phyloP scores from a whole-genome alignment of 1,140 invertebrate species.

The Drosophila novamexicana region DNA sequence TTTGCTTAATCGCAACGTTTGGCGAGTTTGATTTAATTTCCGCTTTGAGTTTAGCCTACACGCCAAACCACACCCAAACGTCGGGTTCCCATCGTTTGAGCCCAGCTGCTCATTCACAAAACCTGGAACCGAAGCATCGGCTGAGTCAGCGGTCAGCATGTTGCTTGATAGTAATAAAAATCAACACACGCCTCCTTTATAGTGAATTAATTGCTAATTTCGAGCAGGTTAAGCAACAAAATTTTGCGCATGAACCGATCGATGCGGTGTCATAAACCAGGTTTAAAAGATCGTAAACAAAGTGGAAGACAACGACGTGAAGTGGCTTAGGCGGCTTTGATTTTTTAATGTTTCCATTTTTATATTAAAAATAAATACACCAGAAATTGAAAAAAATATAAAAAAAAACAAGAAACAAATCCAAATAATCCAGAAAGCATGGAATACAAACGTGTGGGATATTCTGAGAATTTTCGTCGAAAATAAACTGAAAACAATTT shows the following conservation, averaged over 20 bases:
- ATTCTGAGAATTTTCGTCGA: constrained; percentile 61
- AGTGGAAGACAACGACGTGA: constrained; percentile 10
- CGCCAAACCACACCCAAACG: constrained; percentile 29
- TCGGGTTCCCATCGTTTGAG: constrained; percentile 1
- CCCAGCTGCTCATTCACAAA: constrained; percentile 37
- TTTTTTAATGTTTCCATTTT: constrained; percentile 45
- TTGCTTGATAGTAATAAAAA: constrained; percentile 41
- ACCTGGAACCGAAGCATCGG: background rate
- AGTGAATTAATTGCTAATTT: constrained; percentile 76
- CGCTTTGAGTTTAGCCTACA: constrained; percentile 26
- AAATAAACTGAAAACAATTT: constrained; percentile 24
- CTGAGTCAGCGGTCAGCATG: constrained; percentile 42
- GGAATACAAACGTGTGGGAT: constrained; percentile 32
- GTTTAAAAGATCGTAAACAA: constrained; percentile 75
- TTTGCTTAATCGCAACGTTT: background rate
- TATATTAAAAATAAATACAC: constrained; percentile 57
- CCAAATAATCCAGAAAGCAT: constrained; percentile 49
- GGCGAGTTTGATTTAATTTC: constrained; percentile 29
- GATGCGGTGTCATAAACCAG: constrained; percentile 72
- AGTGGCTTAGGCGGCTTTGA: constrained; percentile 25
- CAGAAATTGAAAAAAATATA: constrained; percentile 49
- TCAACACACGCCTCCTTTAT: constrained; percentile 45
- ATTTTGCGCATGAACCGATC: constrained; percentile 54
- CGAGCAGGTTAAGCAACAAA: constrained; percentile 42
- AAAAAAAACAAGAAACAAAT: constrained; percentile 24